Evolutionary conservation across 1,140 invertebrate genomes (phyloP).

Genomic region (Epicauta chinensis): DNA sequence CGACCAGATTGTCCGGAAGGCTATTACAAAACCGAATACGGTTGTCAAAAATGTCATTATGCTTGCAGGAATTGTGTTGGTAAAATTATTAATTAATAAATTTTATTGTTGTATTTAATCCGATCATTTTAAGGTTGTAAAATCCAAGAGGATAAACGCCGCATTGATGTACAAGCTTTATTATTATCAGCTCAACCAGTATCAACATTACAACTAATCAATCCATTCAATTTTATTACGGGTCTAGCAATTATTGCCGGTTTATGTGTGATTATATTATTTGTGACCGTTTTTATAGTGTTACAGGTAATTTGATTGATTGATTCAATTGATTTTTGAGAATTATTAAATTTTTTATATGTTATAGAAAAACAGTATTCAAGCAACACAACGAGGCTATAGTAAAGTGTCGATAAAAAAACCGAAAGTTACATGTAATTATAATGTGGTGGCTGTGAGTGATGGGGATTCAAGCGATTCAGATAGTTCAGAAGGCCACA

Average conservation of each 20-base stretch:
- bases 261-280: conserved; percentile 57
- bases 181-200: conserved; percentile 39
- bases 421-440: conserved; percentile 43
- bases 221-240: conserved; percentile 53
- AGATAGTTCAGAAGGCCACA: conserved; percentile 36
- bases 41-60: conserved; percentile 78
- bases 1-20: conserved; percentile 77
- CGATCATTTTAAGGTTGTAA: conserved; percentile 33
- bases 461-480: conserved; percentile 40
- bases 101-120: neutral
- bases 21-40: conserved; percentile 70
- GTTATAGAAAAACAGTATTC: conserved; percentile 36
- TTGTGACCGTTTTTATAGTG: conserved; percentile 59
- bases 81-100: conserved; percentile 34
- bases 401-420: conserved; percentile 42
- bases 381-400: conserved; percentile 33
- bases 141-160: conserved; percentile 41
- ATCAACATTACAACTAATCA: conserved; percentile 44
- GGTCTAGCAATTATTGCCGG: conserved; percentile 59
- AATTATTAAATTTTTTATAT: neutral
- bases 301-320: conserved; percentile 51
- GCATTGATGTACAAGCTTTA: conserved; percentile 40
- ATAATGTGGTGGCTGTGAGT: conserved; percentile 42
- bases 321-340: neutral
- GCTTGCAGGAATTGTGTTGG: conserved; percentile 75